phyloP scores from a whole-genome alignment of 2,113 vertebrate species.

The Anguilla rostrata region DNA sequence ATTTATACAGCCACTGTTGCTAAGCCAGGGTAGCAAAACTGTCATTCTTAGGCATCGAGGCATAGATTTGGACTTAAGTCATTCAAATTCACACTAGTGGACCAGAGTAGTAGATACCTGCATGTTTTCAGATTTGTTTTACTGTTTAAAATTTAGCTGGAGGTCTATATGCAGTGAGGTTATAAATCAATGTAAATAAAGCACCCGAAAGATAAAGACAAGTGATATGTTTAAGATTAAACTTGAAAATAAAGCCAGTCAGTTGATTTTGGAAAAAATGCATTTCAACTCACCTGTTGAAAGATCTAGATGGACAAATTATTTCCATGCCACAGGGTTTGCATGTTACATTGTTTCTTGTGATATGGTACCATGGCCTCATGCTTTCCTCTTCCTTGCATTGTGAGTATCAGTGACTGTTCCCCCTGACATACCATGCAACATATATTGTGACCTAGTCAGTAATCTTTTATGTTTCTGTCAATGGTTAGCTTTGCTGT shows the following conservation, averaged over 20 bases:
- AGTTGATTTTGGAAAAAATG: too few relatives aligned
- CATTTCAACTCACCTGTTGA: neutral
- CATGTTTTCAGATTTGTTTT: neutral
- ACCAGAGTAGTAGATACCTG: neutral
- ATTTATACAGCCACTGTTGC: conserved; percentile 18
- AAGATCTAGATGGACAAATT: neutral
- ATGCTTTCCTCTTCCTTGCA: neutral
- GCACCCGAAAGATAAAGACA: neutral
- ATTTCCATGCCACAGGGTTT: neutral
- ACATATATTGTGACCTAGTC: neutral
- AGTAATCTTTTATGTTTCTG: neutral
- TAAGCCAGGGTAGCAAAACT: neutral
- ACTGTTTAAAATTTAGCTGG: neutral
- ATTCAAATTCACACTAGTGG: neutral
- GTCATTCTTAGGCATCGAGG: neutral
- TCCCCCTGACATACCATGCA: neutral
- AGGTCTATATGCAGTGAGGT: neutral
- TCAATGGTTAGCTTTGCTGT: neutral
- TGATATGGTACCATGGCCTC: neutral
- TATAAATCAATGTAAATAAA: neutral
- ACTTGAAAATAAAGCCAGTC: neutral
- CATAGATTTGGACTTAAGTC: neutral
- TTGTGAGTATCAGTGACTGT: neutral
- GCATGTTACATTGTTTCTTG: neutral
- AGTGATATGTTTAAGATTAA: neutral